Conservation (phyloP, 2,797 vertebrate genomes). For the Mus spretus region DNA sequence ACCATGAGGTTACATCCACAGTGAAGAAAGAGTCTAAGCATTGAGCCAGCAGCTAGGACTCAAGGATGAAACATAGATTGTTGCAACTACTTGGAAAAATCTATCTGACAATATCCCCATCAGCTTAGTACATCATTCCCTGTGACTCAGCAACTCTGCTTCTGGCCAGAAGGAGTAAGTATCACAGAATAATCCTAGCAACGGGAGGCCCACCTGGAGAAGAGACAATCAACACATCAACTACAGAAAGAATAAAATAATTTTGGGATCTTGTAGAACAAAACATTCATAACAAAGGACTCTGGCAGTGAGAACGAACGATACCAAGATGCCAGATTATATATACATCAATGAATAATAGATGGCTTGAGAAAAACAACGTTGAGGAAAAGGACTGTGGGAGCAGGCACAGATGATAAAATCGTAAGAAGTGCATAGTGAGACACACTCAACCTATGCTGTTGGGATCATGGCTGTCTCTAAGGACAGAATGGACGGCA, state of each 20-base stretch:
- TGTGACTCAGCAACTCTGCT: neutral
- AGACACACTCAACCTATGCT: neutral
- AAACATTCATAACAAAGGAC: conserved; percentile 17
- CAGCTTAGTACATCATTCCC: neutral
- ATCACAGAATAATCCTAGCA: neutral
- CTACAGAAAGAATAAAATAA: conserved; percentile 39
- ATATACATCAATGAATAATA: neutral
- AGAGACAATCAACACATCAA: neutral
- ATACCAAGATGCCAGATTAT: neutral
- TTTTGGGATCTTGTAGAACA: neutral
- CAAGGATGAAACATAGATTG: neutral
- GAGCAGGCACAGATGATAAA: neutral
- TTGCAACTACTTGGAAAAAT: conserved; percentile 26
- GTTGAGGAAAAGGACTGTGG: conserved; percentile 22
- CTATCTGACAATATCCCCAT: neutral
- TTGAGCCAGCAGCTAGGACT: neutral
- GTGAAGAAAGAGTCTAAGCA: neutral
- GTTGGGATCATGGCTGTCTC: neutral
- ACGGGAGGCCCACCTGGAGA: conserved; percentile 14
- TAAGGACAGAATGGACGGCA: neutral
- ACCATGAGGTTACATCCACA: neutral
- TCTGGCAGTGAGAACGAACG: conserved; percentile 19
- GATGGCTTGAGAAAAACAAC: neutral
- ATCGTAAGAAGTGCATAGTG: neutral
- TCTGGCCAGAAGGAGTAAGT: neutral